phyloP scores from a whole-genome alignment of 2,113 vertebrate species.

The Eubucco bourcierii region DNA sequence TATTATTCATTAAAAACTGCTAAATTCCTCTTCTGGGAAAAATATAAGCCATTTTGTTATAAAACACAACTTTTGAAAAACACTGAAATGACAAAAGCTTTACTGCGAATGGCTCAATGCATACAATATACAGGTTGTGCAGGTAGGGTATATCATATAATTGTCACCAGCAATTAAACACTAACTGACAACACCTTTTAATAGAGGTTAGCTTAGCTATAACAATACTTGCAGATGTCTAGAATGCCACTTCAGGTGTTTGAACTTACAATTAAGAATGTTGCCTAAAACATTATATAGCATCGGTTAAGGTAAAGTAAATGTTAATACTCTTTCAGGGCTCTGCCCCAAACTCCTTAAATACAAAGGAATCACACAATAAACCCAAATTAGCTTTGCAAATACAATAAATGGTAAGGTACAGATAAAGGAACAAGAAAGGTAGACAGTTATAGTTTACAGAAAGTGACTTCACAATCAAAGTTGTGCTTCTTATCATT shows the following conservation, averaged over 20 bases:
- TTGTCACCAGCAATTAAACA: constrained; percentile 70
- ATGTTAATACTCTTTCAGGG: constrained; percentile 80
- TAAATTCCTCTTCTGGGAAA: constrained; percentile 76
- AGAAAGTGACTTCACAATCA: constrained; percentile 83
- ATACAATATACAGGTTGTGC: constrained; percentile 72
- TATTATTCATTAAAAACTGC: constrained; percentile 80
- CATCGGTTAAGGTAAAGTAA: constrained; percentile 69
- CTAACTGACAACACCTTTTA: constrained; percentile 62
- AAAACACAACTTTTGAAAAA: constrained; percentile 78
- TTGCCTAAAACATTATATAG: constrained; percentile 83
- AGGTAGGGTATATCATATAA: constrained; percentile 59
- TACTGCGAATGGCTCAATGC: constrained; percentile 66
- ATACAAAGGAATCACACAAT: constrained; percentile 90
- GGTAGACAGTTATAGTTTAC: constrained; percentile 76
- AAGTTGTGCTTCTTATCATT: constrained; percentile 90
- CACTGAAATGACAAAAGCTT: constrained; percentile 70
- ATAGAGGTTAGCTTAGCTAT: constrained; percentile 65
- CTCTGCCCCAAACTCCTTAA: constrained; percentile 91
- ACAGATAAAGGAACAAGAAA: constrained; percentile 77
- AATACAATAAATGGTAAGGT: constrained; percentile 77
- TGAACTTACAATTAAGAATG: constrained; percentile 79
- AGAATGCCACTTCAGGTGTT: constrained; percentile 74
- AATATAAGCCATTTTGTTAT: constrained; percentile 83
- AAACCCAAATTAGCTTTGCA: constrained; percentile 81
- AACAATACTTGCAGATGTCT: constrained; percentile 63